Base-by-base conservation (phyloP, 2,888 invertebrate species). In the Rotaria macrura region DNA sequence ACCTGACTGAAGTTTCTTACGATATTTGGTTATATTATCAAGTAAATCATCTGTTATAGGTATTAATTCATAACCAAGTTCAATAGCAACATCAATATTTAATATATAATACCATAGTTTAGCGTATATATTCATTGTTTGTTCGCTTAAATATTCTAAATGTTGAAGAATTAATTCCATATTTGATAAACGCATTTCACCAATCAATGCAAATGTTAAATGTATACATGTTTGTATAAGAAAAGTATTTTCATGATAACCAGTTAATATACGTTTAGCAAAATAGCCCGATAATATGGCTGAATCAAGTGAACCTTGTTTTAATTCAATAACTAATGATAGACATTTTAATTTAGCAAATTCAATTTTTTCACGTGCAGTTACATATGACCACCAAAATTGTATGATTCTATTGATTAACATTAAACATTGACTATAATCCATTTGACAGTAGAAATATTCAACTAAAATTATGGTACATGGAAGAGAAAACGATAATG, bases 81-180 rank as follows among this genome's bases (percentile, higher is more conserved):
- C 79, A 40, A 79, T 79, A n/a, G n/a, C 43, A 25, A 43, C 4
- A 79, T 79, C 79, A n/a, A 79, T 43, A 79, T n/a, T 43, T n/a
- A 79, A 43, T 43, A 43, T 79, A 79, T 79, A 79, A 43, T 79
- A 79, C 79, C 79, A 79, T 40, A 79, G 14, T 79, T 79, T 79
- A 10, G 25, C n/a, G 25, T 79, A 79, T 43, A 25, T 43, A 79
- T 79, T 79, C 23, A 43, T 40, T 79, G 74, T 79, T 79, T 79
- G 74, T 25, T 79, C 74, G 43, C 74, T 79, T 40, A 79, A 40
- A 43, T 79, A 79, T 43, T 79, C 79, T 43, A 79, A n/a, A 79
- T 79, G 79, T 43, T 79, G 40, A n/a, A 79, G n/a, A 43, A 79
- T 79, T 4, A 43, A 43, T 43, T 79, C 79, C 25, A 79, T 43